These are phyloP conservation scores for Lepidocyrtoides sp. DNA, from an alignment of 2,888 invertebrate genomes.

Conservation along the genomic window DNA sequence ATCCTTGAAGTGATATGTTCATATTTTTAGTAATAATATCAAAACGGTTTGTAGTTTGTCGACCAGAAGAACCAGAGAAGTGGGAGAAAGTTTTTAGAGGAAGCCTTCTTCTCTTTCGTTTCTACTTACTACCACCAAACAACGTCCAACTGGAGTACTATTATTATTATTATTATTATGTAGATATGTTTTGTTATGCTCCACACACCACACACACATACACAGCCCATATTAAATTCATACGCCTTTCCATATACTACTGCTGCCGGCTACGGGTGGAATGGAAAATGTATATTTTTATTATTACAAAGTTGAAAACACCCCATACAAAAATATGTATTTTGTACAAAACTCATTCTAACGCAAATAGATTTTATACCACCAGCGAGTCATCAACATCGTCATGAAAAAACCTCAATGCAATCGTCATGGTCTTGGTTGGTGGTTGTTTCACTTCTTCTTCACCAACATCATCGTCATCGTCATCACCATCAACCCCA, in stretches of 20 bases:
- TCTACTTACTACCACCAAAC: background rate
- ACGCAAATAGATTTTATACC: slow-evolving; percentile 15
- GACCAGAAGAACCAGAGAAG: background rate
- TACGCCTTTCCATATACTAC: background rate
- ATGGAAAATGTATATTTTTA: background rate
- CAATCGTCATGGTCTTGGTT: slow-evolving; percentile 71
- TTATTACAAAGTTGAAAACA: slow-evolving; percentile 8
- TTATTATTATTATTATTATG: too few relatives aligned
- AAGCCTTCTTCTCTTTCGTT: background rate
- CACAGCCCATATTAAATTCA: too few relatives aligned
- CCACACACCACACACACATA: background rate
- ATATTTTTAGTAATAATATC: slow-evolving; percentile 49
- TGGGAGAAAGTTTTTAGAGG: slow-evolving; percentile 38
- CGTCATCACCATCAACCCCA: slow-evolving; percentile 16
- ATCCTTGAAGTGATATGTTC: slow-evolving; percentile 73
- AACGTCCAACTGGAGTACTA: background rate
- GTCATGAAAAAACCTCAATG: slow-evolving; percentile 64
- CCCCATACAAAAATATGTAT: background rate
- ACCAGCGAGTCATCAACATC: slow-evolving; percentile 33
- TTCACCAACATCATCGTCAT: slow-evolving; percentile 43
- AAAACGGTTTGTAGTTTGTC: slow-evolving; percentile 2
- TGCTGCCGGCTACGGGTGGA: background rate
- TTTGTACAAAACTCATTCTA: background rate
- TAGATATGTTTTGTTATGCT: background rate
- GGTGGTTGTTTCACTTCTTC: slow-evolving; percentile 56